Evolutionary conservation across 2,888 invertebrate species (phyloP), one percentile per base, ranked within the genome.

Genomic region (Stomorhina lunata): DNA sequence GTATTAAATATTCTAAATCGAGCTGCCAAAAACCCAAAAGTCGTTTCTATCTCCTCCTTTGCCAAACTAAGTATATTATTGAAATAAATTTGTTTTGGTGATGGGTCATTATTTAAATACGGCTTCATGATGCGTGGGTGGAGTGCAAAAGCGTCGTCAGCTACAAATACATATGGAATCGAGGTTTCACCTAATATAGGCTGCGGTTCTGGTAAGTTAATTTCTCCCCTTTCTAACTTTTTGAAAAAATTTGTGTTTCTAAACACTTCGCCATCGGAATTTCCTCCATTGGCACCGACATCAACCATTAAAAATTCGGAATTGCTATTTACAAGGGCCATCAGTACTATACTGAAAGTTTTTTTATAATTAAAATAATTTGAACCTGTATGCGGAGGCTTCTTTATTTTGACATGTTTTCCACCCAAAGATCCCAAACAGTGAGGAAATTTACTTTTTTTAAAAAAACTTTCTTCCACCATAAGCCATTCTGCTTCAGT

Each of bases 321-420:
- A 32, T 72, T 59, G 37, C 72, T 72, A 61, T 72, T 45, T 9
- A 72, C 72, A 37, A 72, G 2, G 2, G 78, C 83, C 66, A 76
- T 45, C 50, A 80, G 43, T 45, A 80, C 80, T 48, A 83, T 72
- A 57, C 83, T 77, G 50, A 80, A 81, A n/a, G 65, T 73, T 69
- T 78, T 80, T 55, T 83, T 83, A 37, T 83, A 83, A 57, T 81
- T 84, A 15, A 76, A 84, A 71, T 81, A 84, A 71, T 40, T 63
- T 32, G 63, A 68, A n/a, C 77, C 79, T n/a, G 81, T 37, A 57
- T 71, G 50, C 40, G 66, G 55, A 40, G 84, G 84, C 53, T 68
- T 80, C 40, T 48, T 65, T 57, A 80, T 80, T 27, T 61, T 57
- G 20, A 82, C 43, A 61, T 84, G 82, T 66, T 84, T 84, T 43